A percentile compares a stretch with the other conserved stretches of the same genome.
Evolutionary conservation across 2,113 vertebrate species (phyloP).

Genomic region (Cyanoramphus novaezelandiae): DNA sequence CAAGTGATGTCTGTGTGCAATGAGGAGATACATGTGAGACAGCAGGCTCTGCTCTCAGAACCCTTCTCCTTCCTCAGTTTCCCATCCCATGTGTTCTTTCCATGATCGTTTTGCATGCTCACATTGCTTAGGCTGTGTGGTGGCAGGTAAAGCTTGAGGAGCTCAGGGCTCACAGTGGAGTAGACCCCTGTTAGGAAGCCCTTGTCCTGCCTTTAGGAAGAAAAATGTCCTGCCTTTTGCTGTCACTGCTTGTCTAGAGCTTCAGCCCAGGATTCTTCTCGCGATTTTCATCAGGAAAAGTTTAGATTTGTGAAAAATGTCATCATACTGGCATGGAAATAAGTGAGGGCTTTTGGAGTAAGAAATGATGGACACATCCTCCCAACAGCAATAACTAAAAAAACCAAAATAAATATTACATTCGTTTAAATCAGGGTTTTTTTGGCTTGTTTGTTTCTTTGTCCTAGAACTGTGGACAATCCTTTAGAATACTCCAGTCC

Average conservation of each 20-base stretch:
- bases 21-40: neutral
- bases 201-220: neutral
- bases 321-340: neutral
- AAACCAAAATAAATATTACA: neutral
- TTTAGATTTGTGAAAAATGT: neutral
- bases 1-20: neutral
- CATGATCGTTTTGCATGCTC: neutral
- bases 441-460: neutral
- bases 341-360: neutral
- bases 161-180: fast-evolving
- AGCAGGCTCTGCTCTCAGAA: neutral
- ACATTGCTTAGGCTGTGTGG: neutral
- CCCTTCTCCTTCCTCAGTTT: neutral
- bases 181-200: fast-evolving
- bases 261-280: neutral
- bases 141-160: neutral
- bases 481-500: neutral
- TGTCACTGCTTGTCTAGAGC: neutral
- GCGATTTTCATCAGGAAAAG: neutral
- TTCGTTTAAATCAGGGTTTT: neutral
- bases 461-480: neutral
- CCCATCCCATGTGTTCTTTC: neutral
- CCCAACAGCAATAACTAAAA: neutral
- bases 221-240: neutral
- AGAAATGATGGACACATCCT: neutral